A percentile compares a stretch with the other conserved stretches of the same genome.
Evolutionary conservation across 2,888 invertebrate genomes (phyloP).

Genomic region (Phania funesta): DNA sequence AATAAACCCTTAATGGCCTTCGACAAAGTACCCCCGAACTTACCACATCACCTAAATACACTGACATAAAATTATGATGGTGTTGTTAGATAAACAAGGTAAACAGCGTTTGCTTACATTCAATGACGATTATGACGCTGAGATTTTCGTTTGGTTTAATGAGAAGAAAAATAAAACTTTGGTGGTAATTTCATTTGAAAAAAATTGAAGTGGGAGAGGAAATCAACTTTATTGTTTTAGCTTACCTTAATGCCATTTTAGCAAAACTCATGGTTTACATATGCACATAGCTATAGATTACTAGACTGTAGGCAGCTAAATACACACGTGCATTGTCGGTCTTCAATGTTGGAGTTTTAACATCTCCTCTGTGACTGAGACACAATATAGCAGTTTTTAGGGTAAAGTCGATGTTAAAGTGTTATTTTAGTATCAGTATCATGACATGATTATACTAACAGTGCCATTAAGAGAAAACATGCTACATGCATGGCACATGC

Average conservation of each 20-base stretch:
- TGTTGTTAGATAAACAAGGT: slow-evolving; percentile 58
- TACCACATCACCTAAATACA: background rate
- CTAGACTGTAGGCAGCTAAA: background rate
- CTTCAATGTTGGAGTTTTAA: background rate
- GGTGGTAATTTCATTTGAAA: slow-evolving; percentile 2
- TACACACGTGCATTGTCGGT: background rate
- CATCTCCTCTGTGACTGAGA: slow-evolving; percentile 45
- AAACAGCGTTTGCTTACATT: slow-evolving; percentile 56
- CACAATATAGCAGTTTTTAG: slow-evolving; percentile 65
- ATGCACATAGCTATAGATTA: slow-evolving; percentile 8
- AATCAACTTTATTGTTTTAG: slow-evolving; percentile 68
- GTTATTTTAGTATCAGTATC: slow-evolving; percentile 80
- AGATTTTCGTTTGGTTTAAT: background rate
- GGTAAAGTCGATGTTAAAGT: slow-evolving; percentile 79
- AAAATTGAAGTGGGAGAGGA: slow-evolving; percentile 28
- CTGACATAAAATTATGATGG: background rate
- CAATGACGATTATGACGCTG: slow-evolving; percentile 27
- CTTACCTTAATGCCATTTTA: slow-evolving; percentile 67
- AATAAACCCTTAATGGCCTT: slow-evolving; percentile 68
- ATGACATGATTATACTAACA: slow-evolving; percentile 75
- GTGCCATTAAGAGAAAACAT: slow-evolving; percentile 28
- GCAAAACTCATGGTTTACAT: slow-evolving; percentile 57
- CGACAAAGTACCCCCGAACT: slow-evolving; percentile 48
- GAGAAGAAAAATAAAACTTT: slow-evolving; percentile 16
- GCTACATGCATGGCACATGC: slow-evolving; percentile 48